Base-by-base conservation (phyloP, 1,140 invertebrate genomes). In the Caenorhabditis latens region DNA sequence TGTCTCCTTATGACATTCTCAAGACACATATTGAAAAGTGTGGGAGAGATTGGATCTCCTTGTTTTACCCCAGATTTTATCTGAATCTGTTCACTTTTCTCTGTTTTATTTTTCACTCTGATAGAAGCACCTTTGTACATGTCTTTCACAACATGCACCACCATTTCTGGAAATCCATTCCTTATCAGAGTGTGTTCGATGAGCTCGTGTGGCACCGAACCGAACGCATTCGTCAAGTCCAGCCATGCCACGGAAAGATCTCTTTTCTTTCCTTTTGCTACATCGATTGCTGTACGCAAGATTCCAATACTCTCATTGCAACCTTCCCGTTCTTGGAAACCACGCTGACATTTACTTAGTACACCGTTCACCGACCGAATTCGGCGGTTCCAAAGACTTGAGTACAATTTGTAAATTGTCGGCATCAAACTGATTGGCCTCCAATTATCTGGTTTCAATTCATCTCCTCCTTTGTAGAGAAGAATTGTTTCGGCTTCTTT, bases 401-500 rank as follows among this genome's bases (percentile, higher is more conserved):
- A 61, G 8, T 61, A 61, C n/a, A 61, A 21, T 1, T 61, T 61
- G 8, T 61, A 61, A n/a, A 61, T 61, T 9, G 57, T 61, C 0
- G 57, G 57, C 57, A 61, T 61, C 16, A 21, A 9, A 24, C 57
- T 61, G 5, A 61, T 61, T 8, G 65, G 65, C 19, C 65, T 43
- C 65, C 65, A 71, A 43, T 71, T 43, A 4, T 71, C 65, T 19
- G 65, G 40, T 19, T 71, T 71, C 14, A 13, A 16, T 11, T 71
- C 65, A 71, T 71, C 42, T n/a, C 65, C 65, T 43, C 42, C 42
- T 46, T 71, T 71, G 42, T 71, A 71, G 40, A 71, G 65, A n/a
- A 71, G 65, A n/a, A 71, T 46, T 16, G 65, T 71, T 46, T 71
- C 65, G 8, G 65, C 65, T n/a, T 43, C 65, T 46, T 46, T 46